Evolutionary conservation across 2,888 invertebrate genomes (phyloP).

Genomic region (Galeruca laticollis): DNA sequence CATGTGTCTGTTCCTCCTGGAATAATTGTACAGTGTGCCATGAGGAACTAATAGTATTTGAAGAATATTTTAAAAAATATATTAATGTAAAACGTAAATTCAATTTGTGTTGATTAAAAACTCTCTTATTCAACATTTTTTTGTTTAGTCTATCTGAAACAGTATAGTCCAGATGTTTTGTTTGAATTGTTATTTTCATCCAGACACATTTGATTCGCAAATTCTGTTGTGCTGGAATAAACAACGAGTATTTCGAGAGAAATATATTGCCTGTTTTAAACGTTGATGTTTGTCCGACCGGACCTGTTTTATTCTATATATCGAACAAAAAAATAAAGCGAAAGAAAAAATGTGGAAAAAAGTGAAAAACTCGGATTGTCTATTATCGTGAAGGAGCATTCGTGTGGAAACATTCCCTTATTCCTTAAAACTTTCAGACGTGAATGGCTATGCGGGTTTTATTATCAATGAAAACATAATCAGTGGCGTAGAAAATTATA

Average conservation of each 20-base stretch:
- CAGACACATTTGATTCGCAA: background rate
- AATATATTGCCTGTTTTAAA: conserved; percentile 29
- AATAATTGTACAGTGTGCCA: too few species aligned
- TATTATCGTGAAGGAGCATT: conserved; percentile 46
- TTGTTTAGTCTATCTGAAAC: background rate
- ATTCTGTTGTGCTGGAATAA: conserved; percentile 9
- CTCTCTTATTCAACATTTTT: conserved; percentile 4
- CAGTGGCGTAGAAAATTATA: conserved; percentile 3
- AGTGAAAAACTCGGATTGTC: conserved; percentile 45
- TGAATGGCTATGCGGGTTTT: conserved; percentile 38
- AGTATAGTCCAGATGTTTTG: background rate
- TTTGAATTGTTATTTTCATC: conserved; percentile 4
- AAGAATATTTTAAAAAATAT: too few species aligned
- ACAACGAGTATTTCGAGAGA: conserved; percentile 4
- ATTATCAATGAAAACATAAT: conserved; percentile 43
- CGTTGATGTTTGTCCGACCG: conserved; percentile 22
- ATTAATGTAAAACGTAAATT: too few species aligned
- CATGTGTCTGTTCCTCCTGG: too few species aligned
- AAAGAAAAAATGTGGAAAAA: conserved; percentile 30
- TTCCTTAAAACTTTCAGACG: conserved; percentile 44
- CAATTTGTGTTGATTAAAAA: too few species aligned
- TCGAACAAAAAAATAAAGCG: background rate
- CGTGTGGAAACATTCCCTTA: conserved; percentile 47
- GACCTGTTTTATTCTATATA: conserved; percentile 22
- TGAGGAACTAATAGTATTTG: too few species aligned